A percentile compares a stretch with the other conserved stretches of the same genome.
Evolutionary conservation across 2,888 invertebrate genomes (phyloP).

Genomic region (Apodemia zela): DNA sequence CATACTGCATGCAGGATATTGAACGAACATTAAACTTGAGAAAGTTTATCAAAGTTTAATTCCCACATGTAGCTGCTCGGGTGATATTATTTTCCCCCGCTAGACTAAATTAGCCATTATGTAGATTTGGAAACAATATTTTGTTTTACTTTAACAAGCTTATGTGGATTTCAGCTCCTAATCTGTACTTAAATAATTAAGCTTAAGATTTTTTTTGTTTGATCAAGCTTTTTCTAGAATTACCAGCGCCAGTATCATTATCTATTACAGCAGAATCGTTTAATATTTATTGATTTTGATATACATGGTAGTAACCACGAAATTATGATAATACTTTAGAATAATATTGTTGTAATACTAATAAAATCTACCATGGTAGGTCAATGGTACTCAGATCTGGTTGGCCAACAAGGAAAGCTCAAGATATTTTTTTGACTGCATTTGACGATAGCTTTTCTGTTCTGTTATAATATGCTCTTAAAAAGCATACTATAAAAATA

Average conservation of each 20-base stretch:
- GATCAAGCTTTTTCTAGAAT: not conserved
- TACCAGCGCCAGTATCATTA: no score
- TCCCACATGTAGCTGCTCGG: slow-evolving; percentile 4
- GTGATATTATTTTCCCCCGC: slow-evolving; percentile 2
- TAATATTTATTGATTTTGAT: no score
- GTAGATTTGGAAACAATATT: not conserved
- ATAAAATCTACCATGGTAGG: no score
- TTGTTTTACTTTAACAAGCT: not conserved
- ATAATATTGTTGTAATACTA: no score
- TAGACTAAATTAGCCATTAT: not conserved
- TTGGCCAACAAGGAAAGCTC: no score
- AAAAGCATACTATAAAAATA: no score
- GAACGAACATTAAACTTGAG: not conserved
- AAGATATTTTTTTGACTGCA: no score
- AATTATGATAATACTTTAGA: no score
- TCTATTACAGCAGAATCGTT: not conserved
- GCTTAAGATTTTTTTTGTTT: not conserved
- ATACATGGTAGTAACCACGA: no score
- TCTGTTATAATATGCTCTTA: no score
- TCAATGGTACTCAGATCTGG: no score
- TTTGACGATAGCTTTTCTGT: no score
- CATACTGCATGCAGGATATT: not conserved
- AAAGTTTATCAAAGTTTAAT: slow-evolving; percentile 5
- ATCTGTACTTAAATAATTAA: not conserved
- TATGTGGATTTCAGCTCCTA: not conserved